These are phyloP conservation scores for Carduelis carduelis DNA, from an alignment of 2,797 vertebrate genomes.

Conservation along the genomic window DNA sequence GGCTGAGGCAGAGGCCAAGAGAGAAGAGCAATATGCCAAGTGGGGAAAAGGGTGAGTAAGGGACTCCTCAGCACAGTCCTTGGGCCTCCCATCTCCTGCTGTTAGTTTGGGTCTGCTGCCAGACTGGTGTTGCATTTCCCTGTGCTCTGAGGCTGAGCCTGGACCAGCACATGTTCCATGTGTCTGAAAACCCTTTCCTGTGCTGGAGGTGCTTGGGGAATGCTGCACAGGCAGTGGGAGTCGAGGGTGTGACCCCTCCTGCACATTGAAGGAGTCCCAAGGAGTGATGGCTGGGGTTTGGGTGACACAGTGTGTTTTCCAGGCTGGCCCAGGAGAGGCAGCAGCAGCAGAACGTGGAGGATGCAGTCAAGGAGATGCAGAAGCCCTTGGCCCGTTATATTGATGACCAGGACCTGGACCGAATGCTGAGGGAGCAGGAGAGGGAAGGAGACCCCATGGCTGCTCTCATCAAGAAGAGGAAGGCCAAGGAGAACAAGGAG, in stretches of 20 bases:
- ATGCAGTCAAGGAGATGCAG: constrained; percentile 87
- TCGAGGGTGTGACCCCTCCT: accelerated
- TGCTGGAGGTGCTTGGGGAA: accelerated
- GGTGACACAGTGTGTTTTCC: background rate
- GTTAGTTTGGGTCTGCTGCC: background rate
- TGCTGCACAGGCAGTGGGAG: accelerated
- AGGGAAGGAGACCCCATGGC: constrained; percentile 98
- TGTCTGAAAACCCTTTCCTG: accelerated
- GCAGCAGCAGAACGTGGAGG: constrained; percentile 87
- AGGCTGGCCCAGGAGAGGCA: constrained; percentile 89
- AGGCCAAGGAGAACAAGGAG: constrained; percentile 78
- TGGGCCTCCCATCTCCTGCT: background rate
- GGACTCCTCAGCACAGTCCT: background rate
- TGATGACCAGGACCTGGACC: constrained; percentile 92
- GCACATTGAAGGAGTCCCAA: accelerated
- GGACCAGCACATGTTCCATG: accelerated
- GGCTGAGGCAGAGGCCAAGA: constrained; percentile 81
- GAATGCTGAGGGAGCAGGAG: constrained; percentile 91
- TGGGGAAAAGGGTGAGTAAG: constrained; percentile 96
- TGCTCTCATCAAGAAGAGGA: constrained; percentile 88
- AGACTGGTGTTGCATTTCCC: accelerated
- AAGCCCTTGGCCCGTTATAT: constrained; percentile 91
- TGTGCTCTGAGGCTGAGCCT: background rate
- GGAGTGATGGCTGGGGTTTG: accelerated
- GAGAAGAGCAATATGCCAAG: constrained; percentile 88